Conservation (phyloP, 1,140 invertebrate genomes). For the Nebria ingens region DNA sequence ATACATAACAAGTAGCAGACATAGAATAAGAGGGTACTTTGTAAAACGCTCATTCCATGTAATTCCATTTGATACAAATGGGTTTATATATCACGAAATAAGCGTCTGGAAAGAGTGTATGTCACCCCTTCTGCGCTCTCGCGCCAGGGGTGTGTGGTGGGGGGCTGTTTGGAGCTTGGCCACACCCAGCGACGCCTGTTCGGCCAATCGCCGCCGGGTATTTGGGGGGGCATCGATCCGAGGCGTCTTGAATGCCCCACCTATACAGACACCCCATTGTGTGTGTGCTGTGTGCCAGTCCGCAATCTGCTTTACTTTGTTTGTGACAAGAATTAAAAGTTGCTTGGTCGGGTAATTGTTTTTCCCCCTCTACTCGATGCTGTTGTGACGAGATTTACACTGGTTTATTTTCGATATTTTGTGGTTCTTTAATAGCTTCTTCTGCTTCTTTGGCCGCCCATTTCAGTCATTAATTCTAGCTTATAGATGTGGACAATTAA, state of each 20-base stretch:
- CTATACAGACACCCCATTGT: not conserved
- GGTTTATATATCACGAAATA: constrained; percentile 7
- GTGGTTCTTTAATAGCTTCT: not conserved
- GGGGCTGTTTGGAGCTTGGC: not conserved
- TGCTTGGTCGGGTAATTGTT: constrained; percentile 1
- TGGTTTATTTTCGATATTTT: not conserved
- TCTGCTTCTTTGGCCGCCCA: not conserved
- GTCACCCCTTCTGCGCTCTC: not conserved
- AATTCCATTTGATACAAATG: constrained; percentile 9
- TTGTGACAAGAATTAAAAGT: constrained; percentile 3
- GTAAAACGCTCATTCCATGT: constrained; percentile 1
- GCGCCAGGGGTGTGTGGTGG: not conserved
- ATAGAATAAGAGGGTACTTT: not conserved
- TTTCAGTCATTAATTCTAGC: no score
- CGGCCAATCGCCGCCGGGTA: not conserved
- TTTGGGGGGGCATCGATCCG: not conserved
- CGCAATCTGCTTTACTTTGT: constrained; percentile 8
- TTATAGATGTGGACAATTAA: no score
- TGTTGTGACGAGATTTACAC: constrained; percentile 5
- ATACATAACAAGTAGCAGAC: constrained; percentile 7
- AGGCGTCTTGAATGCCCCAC: not conserved
- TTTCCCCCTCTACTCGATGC: not conserved
- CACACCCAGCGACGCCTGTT: not conserved
- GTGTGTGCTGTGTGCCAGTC: no score
- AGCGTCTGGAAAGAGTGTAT: not conserved